Percentiles rank a stretch among this genome's conserved stretches.
Evolutionary conservation across 1,140 invertebrate genomes (phyloP).

Genomic region (Lasaia peninsularis): DNA sequence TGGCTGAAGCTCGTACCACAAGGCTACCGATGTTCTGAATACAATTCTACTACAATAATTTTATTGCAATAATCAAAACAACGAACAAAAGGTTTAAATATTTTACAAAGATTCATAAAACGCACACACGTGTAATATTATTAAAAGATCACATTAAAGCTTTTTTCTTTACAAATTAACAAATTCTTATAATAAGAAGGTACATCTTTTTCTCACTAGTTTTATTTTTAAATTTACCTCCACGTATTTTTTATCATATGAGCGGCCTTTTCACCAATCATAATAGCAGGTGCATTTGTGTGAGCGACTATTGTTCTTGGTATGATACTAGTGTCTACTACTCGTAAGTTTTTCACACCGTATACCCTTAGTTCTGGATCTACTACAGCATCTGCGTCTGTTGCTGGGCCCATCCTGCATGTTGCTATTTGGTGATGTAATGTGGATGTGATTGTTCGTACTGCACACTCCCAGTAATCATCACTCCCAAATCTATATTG

Average conservation of each 20-base stretch:
- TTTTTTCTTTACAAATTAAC: no score
- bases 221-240: neutral
- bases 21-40: no score
- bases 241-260: slow-evolving; percentile 81
- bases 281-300: slow-evolving; percentile 84
- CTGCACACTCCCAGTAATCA: slow-evolving; percentile 86
- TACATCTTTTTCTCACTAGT: no score
- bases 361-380: slow-evolving; percentile 84
- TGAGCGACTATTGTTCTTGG: slow-evolving; percentile 85
- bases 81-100: no score
- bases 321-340: slow-evolving; percentile 88
- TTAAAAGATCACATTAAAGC: no score
- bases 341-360: slow-evolving; percentile 83
- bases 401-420: slow-evolving; percentile 85
- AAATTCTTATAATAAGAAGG: no score
- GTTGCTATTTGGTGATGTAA: slow-evolving; percentile 86
- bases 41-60: no score
- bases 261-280: slow-evolving; percentile 92
- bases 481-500: slow-evolving; percentile 78
- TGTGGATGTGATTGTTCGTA: slow-evolving; percentile 79
- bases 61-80: no score
- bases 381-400: slow-evolving; percentile 84
- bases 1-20: no score
- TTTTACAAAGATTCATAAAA: no score
- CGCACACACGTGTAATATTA: no score